Evolutionary conservation across 2,113 vertebrate genomes (phyloP).

Genomic region (Leucopternis melanops): DNA sequence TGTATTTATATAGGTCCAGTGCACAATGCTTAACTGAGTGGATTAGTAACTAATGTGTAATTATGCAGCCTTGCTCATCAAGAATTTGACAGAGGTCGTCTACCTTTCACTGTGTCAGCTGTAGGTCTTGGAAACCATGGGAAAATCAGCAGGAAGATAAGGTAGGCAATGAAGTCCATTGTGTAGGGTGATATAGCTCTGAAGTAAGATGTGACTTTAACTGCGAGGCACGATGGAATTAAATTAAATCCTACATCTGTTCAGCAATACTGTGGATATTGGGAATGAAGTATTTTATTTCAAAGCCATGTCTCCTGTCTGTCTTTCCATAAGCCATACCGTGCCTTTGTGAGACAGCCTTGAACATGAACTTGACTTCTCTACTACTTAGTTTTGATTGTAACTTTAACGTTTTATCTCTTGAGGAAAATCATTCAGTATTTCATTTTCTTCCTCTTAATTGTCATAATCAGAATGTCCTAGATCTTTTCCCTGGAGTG

Average conservation of each 20-base stretch:
- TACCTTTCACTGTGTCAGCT: constrained; percentile 56
- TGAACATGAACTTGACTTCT: background rate
- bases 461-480: background rate
- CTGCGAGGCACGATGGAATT: background rate
- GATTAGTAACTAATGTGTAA: background rate
- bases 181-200: constrained; percentile 66
- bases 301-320: background rate
- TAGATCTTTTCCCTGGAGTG: background rate
- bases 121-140: constrained; percentile 62
- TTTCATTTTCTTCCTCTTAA: background rate
- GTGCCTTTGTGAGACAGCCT: background rate
- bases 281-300: background rate
- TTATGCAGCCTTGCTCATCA: background rate
- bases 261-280: background rate
- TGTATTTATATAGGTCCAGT: background rate
- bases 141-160: constrained; percentile 64
- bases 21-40: background rate
- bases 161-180: constrained; percentile 63
- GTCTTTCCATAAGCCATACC: background rate
- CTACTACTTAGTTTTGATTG: background rate
- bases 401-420: background rate
- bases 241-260: background rate
- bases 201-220: background rate
- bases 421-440: background rate
- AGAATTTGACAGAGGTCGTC: background rate